Evolutionary conservation across 2,113 vertebrate genomes (phyloP).

Genomic region (Tichodroma muraria): DNA sequence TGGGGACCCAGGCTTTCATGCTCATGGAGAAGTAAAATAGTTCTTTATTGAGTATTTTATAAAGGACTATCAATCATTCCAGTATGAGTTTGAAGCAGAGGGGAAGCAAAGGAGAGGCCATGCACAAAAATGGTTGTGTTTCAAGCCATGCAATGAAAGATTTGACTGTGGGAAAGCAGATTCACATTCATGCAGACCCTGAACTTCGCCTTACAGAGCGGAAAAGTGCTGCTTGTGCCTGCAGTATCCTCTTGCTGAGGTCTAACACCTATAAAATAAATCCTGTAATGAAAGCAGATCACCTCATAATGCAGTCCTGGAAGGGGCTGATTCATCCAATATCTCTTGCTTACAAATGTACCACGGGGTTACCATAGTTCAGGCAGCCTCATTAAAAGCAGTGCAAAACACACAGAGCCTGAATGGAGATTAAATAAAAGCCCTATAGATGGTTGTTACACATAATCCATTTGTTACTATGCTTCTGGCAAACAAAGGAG

Average conservation of each 20-base stretch:
- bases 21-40: slow-evolving; percentile 19
- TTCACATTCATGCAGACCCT: background rate
- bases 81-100: slow-evolving; percentile 10
- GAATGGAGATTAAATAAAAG: slow-evolving; percentile 60
- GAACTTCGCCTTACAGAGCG: slow-evolving; percentile 16
- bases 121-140: slow-evolving; percentile 8
- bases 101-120: slow-evolving; percentile 21
- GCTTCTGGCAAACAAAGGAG: background rate
- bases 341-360: slow-evolving; percentile 62
- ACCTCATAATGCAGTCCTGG: slow-evolving; percentile 46
- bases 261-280: slow-evolving; percentile 52
- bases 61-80: slow-evolving; percentile 52
- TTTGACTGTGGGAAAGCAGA: slow-evolving; percentile 51
- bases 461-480: slow-evolving; percentile 35
- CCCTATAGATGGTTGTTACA: slow-evolving; percentile 20
- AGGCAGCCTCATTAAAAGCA: slow-evolving; percentile 58
- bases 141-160: slow-evolving; percentile 7
- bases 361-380: slow-evolving; percentile 76
- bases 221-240: background rate
- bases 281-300: slow-evolving; percentile 57
- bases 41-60: slow-evolving; percentile 44
- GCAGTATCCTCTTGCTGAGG: background rate
- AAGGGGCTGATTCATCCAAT: slow-evolving; percentile 58
- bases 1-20: background rate
- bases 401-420: slow-evolving; percentile 29